phyloP scores from a whole-genome alignment of 2,113 vertebrate species.

The Neodontobutis hainanensis region DNA sequence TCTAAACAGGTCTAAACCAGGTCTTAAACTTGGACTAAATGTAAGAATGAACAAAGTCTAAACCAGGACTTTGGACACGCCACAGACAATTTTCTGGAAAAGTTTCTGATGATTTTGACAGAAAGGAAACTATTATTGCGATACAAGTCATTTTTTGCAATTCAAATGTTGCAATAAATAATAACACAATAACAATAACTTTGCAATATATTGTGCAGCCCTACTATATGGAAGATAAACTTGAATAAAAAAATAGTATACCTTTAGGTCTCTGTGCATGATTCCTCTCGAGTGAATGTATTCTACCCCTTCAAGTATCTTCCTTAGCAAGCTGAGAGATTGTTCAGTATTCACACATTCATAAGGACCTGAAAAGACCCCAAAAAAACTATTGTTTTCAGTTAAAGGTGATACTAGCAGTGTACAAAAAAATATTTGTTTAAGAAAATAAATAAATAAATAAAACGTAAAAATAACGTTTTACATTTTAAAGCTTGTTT shows the following conservation, averaged over 20 bases:
- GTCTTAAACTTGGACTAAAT: no score
- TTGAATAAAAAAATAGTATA: conserved; percentile 53
- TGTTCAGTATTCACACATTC: conserved; percentile 76
- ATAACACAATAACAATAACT: no score
- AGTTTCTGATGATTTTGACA: no score
- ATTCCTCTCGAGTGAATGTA: conserved; percentile 93
- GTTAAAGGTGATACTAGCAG: neutral
- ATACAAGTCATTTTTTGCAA: neutral
- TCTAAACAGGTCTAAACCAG: no score
- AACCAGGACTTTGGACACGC: no score
- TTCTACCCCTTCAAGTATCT: conserved; percentile 88
- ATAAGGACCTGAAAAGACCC: conserved; percentile 76
- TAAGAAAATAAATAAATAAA: neutral
- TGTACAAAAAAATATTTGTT: neutral
- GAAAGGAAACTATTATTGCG: no score
- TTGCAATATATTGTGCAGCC: no score
- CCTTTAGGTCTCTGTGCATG: conserved; percentile 97
- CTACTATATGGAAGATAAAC: neutral
- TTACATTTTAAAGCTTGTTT: conserved; percentile 57
- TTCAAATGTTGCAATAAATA: neutral
- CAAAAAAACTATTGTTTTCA: neutral
- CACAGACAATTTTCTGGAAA: no score
- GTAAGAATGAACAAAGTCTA: no score
- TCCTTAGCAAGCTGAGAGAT: conserved; percentile 83
- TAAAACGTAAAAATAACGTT: neutral